These are phyloP conservation scores for Beroe ovata DNA, from an alignment of 37 sponge, comb jelly and placozoan genomes.

Conservation along the genomic window DNA sequence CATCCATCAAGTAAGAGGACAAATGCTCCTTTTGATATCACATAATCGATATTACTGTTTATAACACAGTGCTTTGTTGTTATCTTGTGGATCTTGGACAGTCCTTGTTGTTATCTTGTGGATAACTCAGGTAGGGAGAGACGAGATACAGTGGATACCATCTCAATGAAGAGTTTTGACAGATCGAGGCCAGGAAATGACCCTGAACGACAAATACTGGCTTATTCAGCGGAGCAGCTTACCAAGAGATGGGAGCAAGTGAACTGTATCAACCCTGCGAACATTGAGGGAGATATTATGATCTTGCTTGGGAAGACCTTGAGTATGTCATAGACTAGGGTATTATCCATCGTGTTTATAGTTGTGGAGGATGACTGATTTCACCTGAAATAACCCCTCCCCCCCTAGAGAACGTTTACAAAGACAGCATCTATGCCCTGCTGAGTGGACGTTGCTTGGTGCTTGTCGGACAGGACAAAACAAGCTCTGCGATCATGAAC, in stretches of 20 bases:
- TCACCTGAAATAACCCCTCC: no score
- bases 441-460: slow-evolving; percentile 17
- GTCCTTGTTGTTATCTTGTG: no score
- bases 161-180: neutral
- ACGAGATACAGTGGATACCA: neutral
- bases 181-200: neutral
- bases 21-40: no score
- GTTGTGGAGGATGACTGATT: no score
- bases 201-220: neutral
- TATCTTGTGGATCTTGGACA: no score
- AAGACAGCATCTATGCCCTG: neutral
- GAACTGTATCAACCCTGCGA: neutral
- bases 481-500: neutral
- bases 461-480: neutral
- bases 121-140: neutral
- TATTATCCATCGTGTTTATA: no score
- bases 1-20: no score
- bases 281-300: neutral
- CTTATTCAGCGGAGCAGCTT: neutral
- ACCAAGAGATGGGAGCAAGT: neutral
- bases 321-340: no score
- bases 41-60: no score
- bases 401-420: slow-evolving; percentile 28
- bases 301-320: no score
- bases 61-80: no score